Evolutionary conservation across 2,113 vertebrate genomes (phyloP).

Genomic region (Dunckerocampus dactyliophorus): DNA sequence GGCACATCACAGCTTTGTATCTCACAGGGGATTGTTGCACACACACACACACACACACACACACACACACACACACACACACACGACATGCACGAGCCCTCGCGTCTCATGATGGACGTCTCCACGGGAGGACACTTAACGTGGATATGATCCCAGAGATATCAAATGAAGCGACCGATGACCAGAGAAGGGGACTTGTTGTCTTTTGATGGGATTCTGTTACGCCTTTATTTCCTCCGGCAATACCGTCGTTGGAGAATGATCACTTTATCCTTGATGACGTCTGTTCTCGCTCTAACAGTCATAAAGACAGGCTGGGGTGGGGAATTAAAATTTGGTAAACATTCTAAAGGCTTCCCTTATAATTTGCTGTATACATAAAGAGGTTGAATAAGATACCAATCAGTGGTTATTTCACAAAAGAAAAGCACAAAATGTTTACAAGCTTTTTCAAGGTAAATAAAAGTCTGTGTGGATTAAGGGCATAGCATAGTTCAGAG

Average conservation of each 20-base stretch:
- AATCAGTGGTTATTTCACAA: slow-evolving; percentile 99
- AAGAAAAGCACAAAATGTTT: slow-evolving; percentile 98
- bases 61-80: slow-evolving; percentile 53
- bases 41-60: slow-evolving; percentile 57
- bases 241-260: too few relatives aligned
- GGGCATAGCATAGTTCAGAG: slow-evolving; percentile 87
- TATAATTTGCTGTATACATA: slow-evolving; percentile 94
- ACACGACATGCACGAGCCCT: slow-evolving; percentile 48
- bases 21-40: slow-evolving; percentile 61
- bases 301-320: slow-evolving; percentile 68
- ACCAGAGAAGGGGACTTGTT: slow-evolving; percentile 63
- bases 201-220: slow-evolving; percentile 76
- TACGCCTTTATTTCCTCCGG: slow-evolving; percentile 54
- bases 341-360: slow-evolving; percentile 98
- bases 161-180: slow-evolving; percentile 82
- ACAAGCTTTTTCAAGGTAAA: slow-evolving; percentile 99
- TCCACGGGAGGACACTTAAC: slow-evolving; percentile 1
- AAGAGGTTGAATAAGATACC: slow-evolving; percentile 96
- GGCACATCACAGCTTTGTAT: slow-evolving; percentile 66
- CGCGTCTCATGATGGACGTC: too few relatives aligned
- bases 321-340: slow-evolving; percentile 87
- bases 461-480: slow-evolving; percentile 91
- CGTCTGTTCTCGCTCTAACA: slow-evolving; percentile 83
- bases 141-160: slow-evolving; percentile 63
- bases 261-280: slow-evolving; percentile 92